Base-by-base conservation (phyloP, 2,888 invertebrate genomes). In the Synergus laeviventris region DNA sequence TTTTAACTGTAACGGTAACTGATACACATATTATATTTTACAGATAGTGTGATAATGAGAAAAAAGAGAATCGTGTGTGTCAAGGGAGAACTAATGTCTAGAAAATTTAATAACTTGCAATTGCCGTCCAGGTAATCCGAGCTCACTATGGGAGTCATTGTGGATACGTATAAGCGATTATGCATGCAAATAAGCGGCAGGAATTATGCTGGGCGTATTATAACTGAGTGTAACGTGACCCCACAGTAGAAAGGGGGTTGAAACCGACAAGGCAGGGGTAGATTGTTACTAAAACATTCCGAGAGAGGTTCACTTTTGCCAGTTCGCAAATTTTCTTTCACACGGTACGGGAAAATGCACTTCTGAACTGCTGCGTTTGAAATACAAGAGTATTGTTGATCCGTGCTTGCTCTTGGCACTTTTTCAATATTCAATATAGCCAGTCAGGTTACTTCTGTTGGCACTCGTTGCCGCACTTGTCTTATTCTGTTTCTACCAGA, bases 361-460 rank as follows among this genome's bases (percentile, higher is more conserved):
- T 45, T 66, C 66, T 66, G 45, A 66, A 66, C 66, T 66, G 66
- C 66, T 45, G 66, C 31, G 42, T 45, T 66, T 66, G 42, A 66
- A 24, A 45, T 66, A 45, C 24, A 66, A 45, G 42, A 45, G 66
- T 66, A 66, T 66, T 45, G 45, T 45, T 66, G 66, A 66, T 66
- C 66, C 31, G 21, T 42, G 21, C 61, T 61, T 61, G 61, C 61
- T 38, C 45, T 66, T 66, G 66, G 66, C 66, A 66, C 45, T 66
- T 66, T 45, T 45, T 66, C 66, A 66, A 66, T 66, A 66, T 66
- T 66, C 66, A 66, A 66, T 66, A 66, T 45, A 66, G 24, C 66
- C 8, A 70, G 76, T 78, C 75, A 74, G 54, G 38, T 56, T 60
- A 66, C 75, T 60, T 75, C 24, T 49, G 70, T 74, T 56, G 60